Evolutionary conservation across 2,888 invertebrate species (phyloP).

Genomic region (Chorisops tibialis): DNA sequence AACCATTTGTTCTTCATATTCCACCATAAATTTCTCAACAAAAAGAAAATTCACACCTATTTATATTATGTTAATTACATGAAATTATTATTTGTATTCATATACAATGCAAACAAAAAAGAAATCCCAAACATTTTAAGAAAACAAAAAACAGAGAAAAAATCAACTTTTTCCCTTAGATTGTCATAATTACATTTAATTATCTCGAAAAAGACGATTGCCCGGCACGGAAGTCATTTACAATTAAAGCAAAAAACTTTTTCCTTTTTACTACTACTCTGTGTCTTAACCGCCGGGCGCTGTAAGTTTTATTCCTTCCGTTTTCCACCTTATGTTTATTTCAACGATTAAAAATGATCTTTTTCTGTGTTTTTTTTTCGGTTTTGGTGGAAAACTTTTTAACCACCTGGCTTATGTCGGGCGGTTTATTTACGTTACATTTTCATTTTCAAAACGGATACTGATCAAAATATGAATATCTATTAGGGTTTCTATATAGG

Average conservation of each 20-base stretch:
- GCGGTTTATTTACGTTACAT: constrained; percentile 10
- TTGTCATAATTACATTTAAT: constrained; percentile 23
- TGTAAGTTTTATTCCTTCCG: no score
- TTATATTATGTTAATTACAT: no score
- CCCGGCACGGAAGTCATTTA: constrained; percentile 24
- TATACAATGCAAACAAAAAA: no score
- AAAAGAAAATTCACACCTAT: no score
- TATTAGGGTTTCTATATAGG: constrained; percentile 5
- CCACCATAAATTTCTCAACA: no score
- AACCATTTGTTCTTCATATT: no score
- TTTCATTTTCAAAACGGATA: not conserved
- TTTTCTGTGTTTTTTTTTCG: no score
- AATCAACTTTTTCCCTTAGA: not conserved
- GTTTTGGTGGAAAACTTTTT: constrained; percentile 22
- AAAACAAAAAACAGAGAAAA: no score
- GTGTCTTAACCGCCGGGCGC: no score
- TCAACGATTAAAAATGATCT: constrained; percentile 8
- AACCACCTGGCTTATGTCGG: not conserved
- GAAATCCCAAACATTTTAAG: no score
- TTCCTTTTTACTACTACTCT: not conserved
- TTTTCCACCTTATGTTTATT: not conserved
- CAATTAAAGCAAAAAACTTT: constrained; percentile 22
- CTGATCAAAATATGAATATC: constrained; percentile 14
- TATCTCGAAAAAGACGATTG: constrained; percentile 25
- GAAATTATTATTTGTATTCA: no score